Evolutionary conservation across 2,888 invertebrate species (phyloP).

Genomic region (Bibio marci): DNA sequence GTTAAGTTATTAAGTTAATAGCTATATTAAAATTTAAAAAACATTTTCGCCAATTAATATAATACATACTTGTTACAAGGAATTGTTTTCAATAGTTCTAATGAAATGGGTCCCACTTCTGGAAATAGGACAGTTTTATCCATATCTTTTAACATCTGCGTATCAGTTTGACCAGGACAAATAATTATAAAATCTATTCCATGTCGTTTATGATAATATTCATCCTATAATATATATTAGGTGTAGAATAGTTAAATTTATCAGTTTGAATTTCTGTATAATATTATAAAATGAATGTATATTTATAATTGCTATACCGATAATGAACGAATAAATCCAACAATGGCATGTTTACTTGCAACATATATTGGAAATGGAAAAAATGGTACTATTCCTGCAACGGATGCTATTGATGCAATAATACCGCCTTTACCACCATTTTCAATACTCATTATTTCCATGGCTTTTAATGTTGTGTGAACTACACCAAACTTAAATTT

Average conservation of each 20-base stretch:
- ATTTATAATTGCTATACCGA: conserved; percentile 14
- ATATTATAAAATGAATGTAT: neutral
- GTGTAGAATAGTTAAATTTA: neutral
- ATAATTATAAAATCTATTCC: conserved; percentile 2
- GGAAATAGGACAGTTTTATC: too few species aligned
- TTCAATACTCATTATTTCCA: conserved; percentile 26
- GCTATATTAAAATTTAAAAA: too few species aligned
- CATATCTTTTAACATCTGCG: neutral
- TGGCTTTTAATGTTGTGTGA: conserved; percentile 22
- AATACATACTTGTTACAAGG: too few species aligned
- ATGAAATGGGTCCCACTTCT: too few species aligned
- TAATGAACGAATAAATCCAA: conserved; percentile 23
- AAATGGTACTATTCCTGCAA: conserved; percentile 8
- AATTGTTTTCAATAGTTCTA: too few species aligned
- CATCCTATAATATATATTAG: neutral
- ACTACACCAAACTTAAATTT: conserved; percentile 26
- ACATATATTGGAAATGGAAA: conserved; percentile 20
- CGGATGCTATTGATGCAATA: conserved; percentile 27
- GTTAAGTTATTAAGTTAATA: too few species aligned
- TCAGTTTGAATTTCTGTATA: too few species aligned
- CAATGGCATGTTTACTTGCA: conserved; percentile 25
- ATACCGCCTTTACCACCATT: conserved; percentile 25
- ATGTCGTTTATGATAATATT: neutral
- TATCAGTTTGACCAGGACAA: conserved; percentile 3
- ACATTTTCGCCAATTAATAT: too few species aligned